A percentile compares a stretch with the other conserved stretches of the same genome.
These are phyloP conservation scores for Drosophila rellima DNA, from an alignment of 2,888 invertebrate genomes.

Conservation along the genomic window DNA sequence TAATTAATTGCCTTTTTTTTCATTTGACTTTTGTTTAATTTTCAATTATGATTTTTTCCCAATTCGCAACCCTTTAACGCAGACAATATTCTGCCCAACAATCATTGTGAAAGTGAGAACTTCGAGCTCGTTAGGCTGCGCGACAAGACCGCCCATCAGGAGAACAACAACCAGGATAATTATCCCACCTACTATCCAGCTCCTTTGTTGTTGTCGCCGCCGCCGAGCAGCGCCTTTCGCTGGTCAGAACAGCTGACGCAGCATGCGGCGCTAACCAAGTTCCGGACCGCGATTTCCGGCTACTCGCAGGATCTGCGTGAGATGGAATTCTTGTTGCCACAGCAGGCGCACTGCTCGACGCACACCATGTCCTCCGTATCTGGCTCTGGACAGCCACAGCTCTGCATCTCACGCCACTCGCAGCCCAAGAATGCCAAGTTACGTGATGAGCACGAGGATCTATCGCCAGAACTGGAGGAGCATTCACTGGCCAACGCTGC, in stretches of 20 bases:
- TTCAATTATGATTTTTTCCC: conserved; percentile 44
- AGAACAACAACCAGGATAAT: conserved; percentile 64
- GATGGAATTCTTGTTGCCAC: conserved; percentile 85
- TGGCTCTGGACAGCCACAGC: conserved; percentile 84
- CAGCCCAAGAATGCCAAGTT: conserved; percentile 72
- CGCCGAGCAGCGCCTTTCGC: conserved; percentile 58
- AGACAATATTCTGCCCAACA: conserved; percentile 67
- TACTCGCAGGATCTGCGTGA: conserved; percentile 78
- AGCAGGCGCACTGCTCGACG: conserved; percentile 38
- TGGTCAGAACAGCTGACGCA: conserved; percentile 82
- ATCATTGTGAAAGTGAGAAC: conserved; percentile 44
- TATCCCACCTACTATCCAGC: conserved; percentile 60
- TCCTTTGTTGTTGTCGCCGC: conserved; percentile 48
- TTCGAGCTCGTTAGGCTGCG: conserved; percentile 63
- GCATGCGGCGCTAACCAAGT: conserved; percentile 80
- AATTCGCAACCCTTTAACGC: neutral
- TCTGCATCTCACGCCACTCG: conserved; percentile 78
- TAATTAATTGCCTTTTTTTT: conserved; percentile 18
- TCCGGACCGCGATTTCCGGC: conserved; percentile 81
- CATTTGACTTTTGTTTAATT: conserved; percentile 50
- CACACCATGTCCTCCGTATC: conserved; percentile 18
- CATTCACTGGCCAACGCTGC: conserved; percentile 18
- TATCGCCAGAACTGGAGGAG: conserved; percentile 11
- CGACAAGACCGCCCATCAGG: conserved; percentile 43
- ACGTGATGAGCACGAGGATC: conserved; percentile 49